phyloP scores from a whole-genome alignment of 2,113 vertebrate genomes.

The Ailurus styani region DNA sequence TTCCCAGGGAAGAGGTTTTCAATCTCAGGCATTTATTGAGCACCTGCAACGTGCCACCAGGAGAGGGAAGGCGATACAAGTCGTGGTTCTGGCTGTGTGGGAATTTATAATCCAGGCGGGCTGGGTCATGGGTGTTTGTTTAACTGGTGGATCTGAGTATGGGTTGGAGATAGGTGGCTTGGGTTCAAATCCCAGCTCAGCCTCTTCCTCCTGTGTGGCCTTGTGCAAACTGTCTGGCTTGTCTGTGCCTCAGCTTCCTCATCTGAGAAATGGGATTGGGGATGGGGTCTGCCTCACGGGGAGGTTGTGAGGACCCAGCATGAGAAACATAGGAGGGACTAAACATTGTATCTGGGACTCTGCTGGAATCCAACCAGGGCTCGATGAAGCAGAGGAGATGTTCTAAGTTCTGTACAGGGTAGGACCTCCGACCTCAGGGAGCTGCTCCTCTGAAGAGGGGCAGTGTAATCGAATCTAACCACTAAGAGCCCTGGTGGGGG shows the following conservation, averaged over 20 bases:
- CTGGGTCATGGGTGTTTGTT: not conserved
- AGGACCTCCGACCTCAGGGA: not conserved
- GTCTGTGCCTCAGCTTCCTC: not conserved
- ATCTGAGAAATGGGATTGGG: not conserved
- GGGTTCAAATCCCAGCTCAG: not conserved
- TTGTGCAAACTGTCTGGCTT: not conserved
- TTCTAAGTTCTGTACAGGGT: accelerated
- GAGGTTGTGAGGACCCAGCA: not conserved
- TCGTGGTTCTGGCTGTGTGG: not conserved
- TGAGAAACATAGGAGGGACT: accelerated
- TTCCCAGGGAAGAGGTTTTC: not conserved
- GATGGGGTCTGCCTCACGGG: not conserved
- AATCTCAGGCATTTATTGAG: not conserved
- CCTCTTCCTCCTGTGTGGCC: not conserved
- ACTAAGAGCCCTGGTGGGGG: too few relatives aligned
- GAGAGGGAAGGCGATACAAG: not conserved
- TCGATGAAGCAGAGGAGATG: accelerated
- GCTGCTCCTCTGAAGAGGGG: not conserved
- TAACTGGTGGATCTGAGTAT: not conserved
- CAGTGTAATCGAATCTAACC: accelerated
- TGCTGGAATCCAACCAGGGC: not conserved
- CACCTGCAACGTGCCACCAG: not conserved
- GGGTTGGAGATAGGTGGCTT: not conserved
- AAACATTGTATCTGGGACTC: not conserved
- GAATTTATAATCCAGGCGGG: not conserved